A percentile compares a stretch with the other conserved stretches of the same genome.
Conservation (phyloP, 2,888 invertebrate species). For the Rhorus exstirpatorius region DNA sequence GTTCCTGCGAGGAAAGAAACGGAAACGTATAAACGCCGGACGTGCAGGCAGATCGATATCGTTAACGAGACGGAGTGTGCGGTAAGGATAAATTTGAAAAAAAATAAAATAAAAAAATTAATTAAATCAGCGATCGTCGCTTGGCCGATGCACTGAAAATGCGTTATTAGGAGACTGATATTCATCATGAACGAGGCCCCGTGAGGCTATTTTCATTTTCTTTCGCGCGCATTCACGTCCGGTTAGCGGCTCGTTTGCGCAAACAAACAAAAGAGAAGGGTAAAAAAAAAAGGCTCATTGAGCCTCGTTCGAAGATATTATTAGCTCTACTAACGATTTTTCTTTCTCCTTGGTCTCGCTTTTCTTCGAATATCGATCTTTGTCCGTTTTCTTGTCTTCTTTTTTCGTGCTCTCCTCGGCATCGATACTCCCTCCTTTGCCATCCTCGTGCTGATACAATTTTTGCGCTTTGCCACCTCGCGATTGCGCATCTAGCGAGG, state of each 20-base stretch:
- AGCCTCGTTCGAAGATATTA: constrained; percentile 14
- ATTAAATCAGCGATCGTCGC: constrained; percentile 16
- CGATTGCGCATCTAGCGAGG: constrained; percentile 33
- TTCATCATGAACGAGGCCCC: background rate
- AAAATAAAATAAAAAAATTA: constrained; percentile 40
- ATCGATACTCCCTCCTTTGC: constrained; percentile 69
- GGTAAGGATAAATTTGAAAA: too few relatives aligned
- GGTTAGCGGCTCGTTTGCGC: background rate
- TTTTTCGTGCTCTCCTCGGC: constrained; percentile 77
- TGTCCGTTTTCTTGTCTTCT: constrained; percentile 80
- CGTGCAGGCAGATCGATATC: too few relatives aligned
- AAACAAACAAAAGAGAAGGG: background rate
- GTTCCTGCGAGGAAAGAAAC: constrained; percentile 76
- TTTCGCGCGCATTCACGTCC: constrained; percentile 28
- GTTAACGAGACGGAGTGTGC: too few relatives aligned
- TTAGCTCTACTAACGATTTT: constrained; percentile 79
- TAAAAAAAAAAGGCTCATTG: background rate
- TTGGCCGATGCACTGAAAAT: too few relatives aligned
- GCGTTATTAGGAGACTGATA: background rate
- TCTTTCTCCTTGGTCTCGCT: constrained; percentile 76
- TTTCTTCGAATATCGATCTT: constrained; percentile 76
- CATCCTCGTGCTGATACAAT: constrained; percentile 57
- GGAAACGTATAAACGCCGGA: too few relatives aligned
- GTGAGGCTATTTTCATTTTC: background rate
- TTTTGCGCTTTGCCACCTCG: constrained; percentile 47